Evolutionary conservation across 2,888 invertebrate genomes (phyloP).

Genomic region (Julus scanicus): DNA sequence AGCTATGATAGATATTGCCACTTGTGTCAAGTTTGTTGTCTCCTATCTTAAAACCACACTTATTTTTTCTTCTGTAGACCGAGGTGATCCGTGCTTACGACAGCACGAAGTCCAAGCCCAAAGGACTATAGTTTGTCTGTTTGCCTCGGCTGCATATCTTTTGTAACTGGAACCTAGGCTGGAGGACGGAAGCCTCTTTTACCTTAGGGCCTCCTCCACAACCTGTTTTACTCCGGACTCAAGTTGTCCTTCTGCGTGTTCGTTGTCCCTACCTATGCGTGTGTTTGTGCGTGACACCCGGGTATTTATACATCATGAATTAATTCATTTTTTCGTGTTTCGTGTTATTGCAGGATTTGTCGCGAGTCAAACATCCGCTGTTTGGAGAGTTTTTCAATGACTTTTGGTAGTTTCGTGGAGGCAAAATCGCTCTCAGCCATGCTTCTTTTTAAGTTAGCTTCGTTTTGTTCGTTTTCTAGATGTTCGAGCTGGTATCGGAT

Average conservation of each 20-base stretch:
- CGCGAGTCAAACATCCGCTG: too few relatives aligned
- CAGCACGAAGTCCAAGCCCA: slow-evolving; percentile 73
- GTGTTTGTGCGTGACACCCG: neutral
- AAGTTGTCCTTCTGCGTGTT: neutral
- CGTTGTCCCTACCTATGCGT: neutral
- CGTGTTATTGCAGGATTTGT: too few relatives aligned
- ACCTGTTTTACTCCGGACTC: neutral
- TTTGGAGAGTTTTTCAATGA: too few relatives aligned
- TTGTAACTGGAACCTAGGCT: neutral
- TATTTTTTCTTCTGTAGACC: slow-evolving; percentile 73
- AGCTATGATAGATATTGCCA: too few relatives aligned
- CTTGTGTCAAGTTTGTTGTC: too few relatives aligned
- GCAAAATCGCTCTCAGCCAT: too few relatives aligned
- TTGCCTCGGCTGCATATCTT: neutral
- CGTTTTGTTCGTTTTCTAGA: too few relatives aligned
- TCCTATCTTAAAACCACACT: too few relatives aligned
- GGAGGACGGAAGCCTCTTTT: neutral
- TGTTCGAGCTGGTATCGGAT: too few relatives aligned
- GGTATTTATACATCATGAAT: too few relatives aligned
- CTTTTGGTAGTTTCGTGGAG: too few relatives aligned
- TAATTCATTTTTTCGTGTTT: neutral
- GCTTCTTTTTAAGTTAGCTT: too few relatives aligned
- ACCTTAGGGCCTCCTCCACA: neutral
- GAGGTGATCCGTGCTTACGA: slow-evolving; percentile 96
- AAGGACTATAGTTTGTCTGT: slow-evolving; percentile 62